Percentiles rank a stretch among this genome's conserved stretches.
Conservation (phyloP, 92 coral and sea anemone genomes). For the Bergia puertoricense region DNA sequence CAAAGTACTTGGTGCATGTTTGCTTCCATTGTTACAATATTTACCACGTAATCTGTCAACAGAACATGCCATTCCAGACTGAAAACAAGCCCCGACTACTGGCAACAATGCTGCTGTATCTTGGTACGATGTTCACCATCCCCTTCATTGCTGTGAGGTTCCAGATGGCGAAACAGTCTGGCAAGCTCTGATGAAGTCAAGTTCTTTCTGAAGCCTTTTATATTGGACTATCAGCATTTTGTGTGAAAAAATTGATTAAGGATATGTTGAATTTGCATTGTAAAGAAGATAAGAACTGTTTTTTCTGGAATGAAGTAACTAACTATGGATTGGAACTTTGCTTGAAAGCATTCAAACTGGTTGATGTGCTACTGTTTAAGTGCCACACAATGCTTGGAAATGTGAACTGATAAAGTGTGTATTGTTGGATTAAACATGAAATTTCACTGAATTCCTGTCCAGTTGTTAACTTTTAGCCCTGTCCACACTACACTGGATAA, state of each 20-base stretch:
- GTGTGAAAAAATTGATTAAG: background rate
- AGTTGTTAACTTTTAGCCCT: background rate
- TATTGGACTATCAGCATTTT: conserved; percentile 2
- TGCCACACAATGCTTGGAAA: background rate
- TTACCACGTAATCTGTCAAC: background rate
- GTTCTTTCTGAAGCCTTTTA: background rate
- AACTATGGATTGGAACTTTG: background rate
- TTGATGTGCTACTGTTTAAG: background rate
- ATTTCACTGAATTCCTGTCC: background rate
- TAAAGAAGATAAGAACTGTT: background rate
- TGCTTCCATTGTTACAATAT: too few relatives aligned
- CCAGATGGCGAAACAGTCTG: conserved; percentile 89
- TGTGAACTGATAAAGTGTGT: background rate
- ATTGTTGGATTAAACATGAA: background rate
- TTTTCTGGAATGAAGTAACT: background rate
- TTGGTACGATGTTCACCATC: conserved; percentile 78
- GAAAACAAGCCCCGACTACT: conserved; percentile 94
- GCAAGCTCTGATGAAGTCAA: conserved; percentile 25
- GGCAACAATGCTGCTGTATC: conserved; percentile 75
- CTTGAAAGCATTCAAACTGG: background rate
- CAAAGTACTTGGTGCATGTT: too few relatives aligned
- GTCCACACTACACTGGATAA: too few relatives aligned
- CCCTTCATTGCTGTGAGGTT: conserved; percentile 98
- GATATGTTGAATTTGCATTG: background rate
- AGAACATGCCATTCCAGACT: conserved; percentile 99